Base-by-base conservation (phyloP, 1,140 invertebrate genomes). In the Magallana ariakensis region DNA sequence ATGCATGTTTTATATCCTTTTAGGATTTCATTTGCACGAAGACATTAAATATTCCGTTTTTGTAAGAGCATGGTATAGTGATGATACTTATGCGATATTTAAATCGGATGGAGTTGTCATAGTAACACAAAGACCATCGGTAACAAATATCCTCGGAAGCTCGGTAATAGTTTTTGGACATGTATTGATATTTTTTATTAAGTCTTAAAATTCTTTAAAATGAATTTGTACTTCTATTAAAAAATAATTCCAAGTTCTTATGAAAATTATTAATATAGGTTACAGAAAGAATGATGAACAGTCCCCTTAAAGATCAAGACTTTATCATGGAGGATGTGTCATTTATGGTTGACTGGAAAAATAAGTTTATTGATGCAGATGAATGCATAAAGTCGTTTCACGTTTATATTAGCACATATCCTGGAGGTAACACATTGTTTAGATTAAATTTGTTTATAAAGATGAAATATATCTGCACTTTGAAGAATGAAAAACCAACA, bases 271-370 rank as follows among this genome's bases (percentile, higher is more conserved):
- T 46, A 46, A 46, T 46, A 46, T 46, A 85, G 84, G 19, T 85
- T 19, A 85, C 62, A 13, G 84, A 85, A 57, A 75, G 46, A 10
- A 85, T 75, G 62, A 16, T 75, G 54, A 57, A 80, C 11, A 56
- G 75, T 55, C 16, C 10, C 11, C 53, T 75, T n/a, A 85, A 85
- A n/a, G 84, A 85, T 56, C 66, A 75, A 26, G 84, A 85, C 70
- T 80, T 26, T 15, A 53, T 82, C 15, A 54, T 80, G 53, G 62
- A 85, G 46, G 53, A 57, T 54, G 54, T 75, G 8, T 70, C 84
- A 10, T 85, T 85, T 55, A 80, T 85, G 62, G 70, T 85, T n/a
- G 55, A 58, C 53, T 87, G 87, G 87, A 66, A 87, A 60, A 87
- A 87, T 57, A 84, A 85, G 13, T 87, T 87, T 15, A 16, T 87